Conservation (phyloP, 2,797 vertebrate genomes). For the Gambelia wislizenii region DNA sequence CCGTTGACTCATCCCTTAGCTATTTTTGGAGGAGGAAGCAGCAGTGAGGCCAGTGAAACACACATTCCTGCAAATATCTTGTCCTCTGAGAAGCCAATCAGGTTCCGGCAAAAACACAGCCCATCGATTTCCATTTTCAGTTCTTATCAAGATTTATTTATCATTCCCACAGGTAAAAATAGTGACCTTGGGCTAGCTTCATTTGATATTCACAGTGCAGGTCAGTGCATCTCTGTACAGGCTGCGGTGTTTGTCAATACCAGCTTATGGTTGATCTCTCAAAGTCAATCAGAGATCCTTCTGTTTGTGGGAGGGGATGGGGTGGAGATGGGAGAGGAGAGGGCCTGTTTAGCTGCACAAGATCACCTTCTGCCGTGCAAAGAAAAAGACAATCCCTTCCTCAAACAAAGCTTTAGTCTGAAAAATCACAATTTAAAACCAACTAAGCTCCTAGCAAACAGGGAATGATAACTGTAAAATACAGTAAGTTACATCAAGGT, state of each 20-base stretch:
- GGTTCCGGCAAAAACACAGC: slow-evolving; percentile 26
- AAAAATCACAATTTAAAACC: slow-evolving; percentile 33
- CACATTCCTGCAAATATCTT: slow-evolving; percentile 16
- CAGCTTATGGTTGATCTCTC: slow-evolving; percentile 61
- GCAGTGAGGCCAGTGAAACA: slow-evolving; percentile 31
- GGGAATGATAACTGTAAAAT: slow-evolving; percentile 15
- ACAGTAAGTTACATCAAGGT: slow-evolving; percentile 13
- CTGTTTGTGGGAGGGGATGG: neutral
- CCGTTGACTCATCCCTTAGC: slow-evolving; percentile 3
- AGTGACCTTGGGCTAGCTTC: slow-evolving; percentile 67
- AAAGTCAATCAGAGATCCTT: slow-evolving; percentile 22
- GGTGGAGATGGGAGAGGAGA: neutral
- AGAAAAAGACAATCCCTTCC: slow-evolving; percentile 16
- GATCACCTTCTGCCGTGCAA: slow-evolving; percentile 17
- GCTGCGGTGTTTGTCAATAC: slow-evolving; percentile 43
- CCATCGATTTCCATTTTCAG: slow-evolving; percentile 68
- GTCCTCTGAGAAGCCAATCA: slow-evolving; percentile 34
- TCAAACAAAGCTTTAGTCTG: slow-evolving; percentile 34
- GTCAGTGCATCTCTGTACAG: slow-evolving; percentile 65
- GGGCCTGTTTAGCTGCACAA: neutral
- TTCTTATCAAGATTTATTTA: slow-evolving; percentile 74
- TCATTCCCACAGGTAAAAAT: slow-evolving; percentile 68
- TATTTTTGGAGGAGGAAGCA: slow-evolving; percentile 39
- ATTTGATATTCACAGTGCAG: slow-evolving; percentile 62
- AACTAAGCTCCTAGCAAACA: slow-evolving; percentile 38